These are phyloP conservation scores for Eremobia ochroleuca DNA, from an alignment of 2,888 invertebrate genomes.

Conservation along the genomic window DNA sequence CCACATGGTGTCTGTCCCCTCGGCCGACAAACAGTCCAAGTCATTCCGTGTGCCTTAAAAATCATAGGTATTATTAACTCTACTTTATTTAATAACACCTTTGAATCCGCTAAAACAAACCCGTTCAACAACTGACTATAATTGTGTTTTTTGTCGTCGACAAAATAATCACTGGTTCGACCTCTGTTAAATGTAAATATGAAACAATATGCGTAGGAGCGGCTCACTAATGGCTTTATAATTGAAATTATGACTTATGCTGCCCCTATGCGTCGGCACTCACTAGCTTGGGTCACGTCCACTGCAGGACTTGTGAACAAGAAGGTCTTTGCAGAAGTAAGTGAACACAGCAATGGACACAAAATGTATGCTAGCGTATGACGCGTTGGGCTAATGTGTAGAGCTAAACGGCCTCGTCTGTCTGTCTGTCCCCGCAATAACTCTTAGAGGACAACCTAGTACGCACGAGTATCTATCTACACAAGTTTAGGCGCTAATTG, in stretches of 20 bases:
- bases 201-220: constrained; percentile 78
- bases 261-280: constrained; percentile 59
- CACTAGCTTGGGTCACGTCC: constrained; percentile 16
- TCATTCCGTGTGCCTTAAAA: constrained; percentile 51
- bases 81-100: constrained; percentile 69
- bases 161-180: constrained; percentile 76
- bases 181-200: constrained; percentile 77
- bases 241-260: constrained; percentile 76
- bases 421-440: constrained; percentile 59
- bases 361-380: constrained; percentile 4
- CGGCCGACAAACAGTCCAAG: constrained; percentile 14
- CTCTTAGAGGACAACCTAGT: constrained; percentile 70
- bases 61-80: constrained; percentile 62
- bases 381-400: constrained; percentile 2
- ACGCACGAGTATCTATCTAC: constrained; percentile 25
- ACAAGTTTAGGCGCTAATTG: constrained; percentile 78
- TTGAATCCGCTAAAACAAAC: constrained; percentile 70
- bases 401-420: constrained; percentile 66
- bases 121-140: constrained; percentile 70
- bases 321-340: background rate
- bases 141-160: constrained; percentile 76
- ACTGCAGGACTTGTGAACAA: constrained; percentile 25
- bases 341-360: constrained; percentile 13
- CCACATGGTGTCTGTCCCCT: constrained; percentile 43
- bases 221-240: constrained; percentile 82